Conservation (phyloP, 2,113 vertebrate genomes). For the Oenanthe melanoleuca region DNA sequence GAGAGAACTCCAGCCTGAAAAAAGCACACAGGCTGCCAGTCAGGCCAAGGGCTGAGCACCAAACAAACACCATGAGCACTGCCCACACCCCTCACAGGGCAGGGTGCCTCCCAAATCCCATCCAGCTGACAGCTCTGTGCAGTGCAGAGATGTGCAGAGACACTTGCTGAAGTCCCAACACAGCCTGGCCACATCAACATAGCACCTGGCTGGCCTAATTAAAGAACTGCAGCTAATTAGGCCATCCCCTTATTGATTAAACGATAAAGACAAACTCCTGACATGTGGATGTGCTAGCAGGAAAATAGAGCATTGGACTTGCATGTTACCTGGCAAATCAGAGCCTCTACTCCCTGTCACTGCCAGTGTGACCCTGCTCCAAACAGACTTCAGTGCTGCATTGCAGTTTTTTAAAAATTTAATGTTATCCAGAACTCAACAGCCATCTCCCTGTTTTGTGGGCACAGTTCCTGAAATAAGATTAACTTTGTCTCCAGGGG, state of each 20-base stretch:
- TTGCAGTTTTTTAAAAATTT: not conserved
- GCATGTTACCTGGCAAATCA: not conserved
- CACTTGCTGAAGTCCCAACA: accelerated
- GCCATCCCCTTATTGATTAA: not conserved
- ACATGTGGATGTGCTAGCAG: not conserved
- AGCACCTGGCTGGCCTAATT: not conserved
- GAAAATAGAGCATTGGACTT: not conserved
- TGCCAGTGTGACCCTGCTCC: not conserved
- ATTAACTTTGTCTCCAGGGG: conserved; percentile 45
- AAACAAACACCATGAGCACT: accelerated
- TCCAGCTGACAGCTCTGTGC: not conserved
- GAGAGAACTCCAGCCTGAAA: not conserved
- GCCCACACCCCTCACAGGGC: accelerated
- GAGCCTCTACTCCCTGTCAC: not conserved
- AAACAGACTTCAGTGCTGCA: not conserved
- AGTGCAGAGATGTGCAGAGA: accelerated
- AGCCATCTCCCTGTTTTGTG: not conserved
- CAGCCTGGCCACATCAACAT: not conserved
- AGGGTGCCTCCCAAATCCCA: not conserved
- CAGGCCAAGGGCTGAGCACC: not conserved
- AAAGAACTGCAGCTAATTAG: not conserved
- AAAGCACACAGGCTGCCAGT: not conserved
- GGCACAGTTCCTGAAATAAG: conserved; percentile 48
- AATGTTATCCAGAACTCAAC: conserved; percentile 15
- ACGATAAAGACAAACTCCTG: not conserved